Evolutionary conservation across 2,888 invertebrate species (phyloP).

Genomic region (Eudiplozoon nipponicum): DNA sequence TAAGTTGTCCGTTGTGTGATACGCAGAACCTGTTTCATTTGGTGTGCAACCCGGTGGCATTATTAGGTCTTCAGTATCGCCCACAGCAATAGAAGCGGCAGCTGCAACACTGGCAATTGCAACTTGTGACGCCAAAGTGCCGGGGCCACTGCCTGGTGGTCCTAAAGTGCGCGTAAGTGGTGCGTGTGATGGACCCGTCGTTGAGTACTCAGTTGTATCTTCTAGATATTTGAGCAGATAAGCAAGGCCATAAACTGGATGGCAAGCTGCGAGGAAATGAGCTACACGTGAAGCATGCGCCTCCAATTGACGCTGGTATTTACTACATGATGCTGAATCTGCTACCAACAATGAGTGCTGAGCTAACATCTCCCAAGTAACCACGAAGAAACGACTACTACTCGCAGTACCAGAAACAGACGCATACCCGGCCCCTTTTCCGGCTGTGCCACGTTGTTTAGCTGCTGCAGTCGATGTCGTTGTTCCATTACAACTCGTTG

Average conservation of each 20-base stretch:
- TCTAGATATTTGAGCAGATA: conserved; percentile 12
- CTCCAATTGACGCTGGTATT: conserved; percentile 9
- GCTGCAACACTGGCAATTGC: not conserved
- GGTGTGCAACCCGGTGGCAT: no score
- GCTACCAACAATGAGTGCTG: conserved; percentile 11
- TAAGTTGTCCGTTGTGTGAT: no score
- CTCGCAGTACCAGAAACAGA: no score
- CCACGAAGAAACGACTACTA: conserved; percentile 15
- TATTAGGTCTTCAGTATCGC: not conserved
- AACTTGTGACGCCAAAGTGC: not conserved
- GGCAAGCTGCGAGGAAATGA: conserved; percentile 15
- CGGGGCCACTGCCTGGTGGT: not conserved
- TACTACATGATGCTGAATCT: conserved; percentile 4
- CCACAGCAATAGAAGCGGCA: not conserved
- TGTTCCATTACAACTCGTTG: no score
- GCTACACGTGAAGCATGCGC: conserved; percentile 11
- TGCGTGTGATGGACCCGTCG: not conserved
- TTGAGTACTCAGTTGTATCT: conserved; percentile 11
- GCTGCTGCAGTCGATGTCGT: no score
- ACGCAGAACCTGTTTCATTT: no score
- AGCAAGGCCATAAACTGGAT: conserved; percentile 14
- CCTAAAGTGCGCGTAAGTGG: not conserved
- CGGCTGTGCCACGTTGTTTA: no score
- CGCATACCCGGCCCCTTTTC: no score
- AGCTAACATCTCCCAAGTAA: conserved; percentile 15